These are phyloP conservation scores for Phoronis australis DNA, from an alignment of 2,888 invertebrate genomes.

Conservation along the genomic window DNA sequence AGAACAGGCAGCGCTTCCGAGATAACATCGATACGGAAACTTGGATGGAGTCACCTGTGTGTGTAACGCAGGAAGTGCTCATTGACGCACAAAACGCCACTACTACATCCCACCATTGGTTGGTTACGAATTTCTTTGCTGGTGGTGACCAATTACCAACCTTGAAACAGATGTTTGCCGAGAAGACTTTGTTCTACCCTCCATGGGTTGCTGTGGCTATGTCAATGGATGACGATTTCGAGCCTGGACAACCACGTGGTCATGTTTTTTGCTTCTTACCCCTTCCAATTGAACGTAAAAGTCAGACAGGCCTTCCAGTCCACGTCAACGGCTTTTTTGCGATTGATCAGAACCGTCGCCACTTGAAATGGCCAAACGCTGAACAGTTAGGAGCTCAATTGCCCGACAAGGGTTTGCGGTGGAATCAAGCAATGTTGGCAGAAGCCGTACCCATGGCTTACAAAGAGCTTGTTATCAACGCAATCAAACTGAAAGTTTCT, in stretches of 20 bases:
- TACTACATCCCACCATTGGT: conserved; percentile 10
- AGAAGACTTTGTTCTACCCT: conserved; percentile 17
- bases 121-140: conserved; percentile 19
- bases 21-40: too few species aligned
- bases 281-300: conserved; percentile 30
- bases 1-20: too few species aligned
- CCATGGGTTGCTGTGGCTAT: conserved; percentile 32
- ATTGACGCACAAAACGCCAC: too few species aligned
- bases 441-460: conserved; percentile 36
- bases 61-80: too few species aligned
- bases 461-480: conserved; percentile 9
- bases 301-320: conserved; percentile 39
- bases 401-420: conserved; percentile 27
- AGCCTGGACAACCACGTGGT: conserved; percentile 15
- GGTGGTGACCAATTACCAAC: conserved; percentile 16
- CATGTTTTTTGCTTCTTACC: conserved; percentile 46
- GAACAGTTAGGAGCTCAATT: conserved; percentile 10
- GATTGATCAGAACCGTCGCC: conserved; percentile 38
- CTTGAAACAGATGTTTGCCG: conserved; percentile 10
- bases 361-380: conserved; percentile 41
- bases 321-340: conserved; percentile 48
- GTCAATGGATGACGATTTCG: not conserved
- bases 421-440: conserved; percentile 36
- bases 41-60: too few species aligned
- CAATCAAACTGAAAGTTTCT: too few species aligned